Percentiles rank a stretch among this genome's conserved stretches.
These are phyloP conservation scores for Gasteruption jaculator DNA, from an alignment of 2,888 invertebrate genomes.

Conservation along the genomic window DNA sequence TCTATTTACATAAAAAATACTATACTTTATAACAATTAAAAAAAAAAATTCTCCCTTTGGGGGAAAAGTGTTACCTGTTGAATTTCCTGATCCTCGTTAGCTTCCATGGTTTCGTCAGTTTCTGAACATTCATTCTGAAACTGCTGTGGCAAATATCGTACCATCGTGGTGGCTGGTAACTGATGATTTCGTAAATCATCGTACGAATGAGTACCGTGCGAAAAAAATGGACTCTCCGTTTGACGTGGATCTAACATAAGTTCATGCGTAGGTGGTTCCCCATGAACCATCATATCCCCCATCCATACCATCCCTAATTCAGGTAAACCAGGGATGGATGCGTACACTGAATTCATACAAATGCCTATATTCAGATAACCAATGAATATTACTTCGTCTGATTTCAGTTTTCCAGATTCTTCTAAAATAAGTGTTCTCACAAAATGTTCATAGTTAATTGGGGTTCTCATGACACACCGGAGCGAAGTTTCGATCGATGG, in stretches of 20 bases:
- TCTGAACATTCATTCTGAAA: slow-evolving; percentile 47
- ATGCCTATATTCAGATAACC: slow-evolving; percentile 32
- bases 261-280: slow-evolving; percentile 44
- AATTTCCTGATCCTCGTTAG: slow-evolving; percentile 42
- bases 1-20: background rate
- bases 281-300: slow-evolving; percentile 55
- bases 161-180: slow-evolving; percentile 45
- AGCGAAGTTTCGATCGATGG: no score
- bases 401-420: no score
- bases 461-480: no score
- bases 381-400: slow-evolving; percentile 24
- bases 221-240: slow-evolving; percentile 44
- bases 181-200: slow-evolving; percentile 48
- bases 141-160: slow-evolving; percentile 45
- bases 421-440: slow-evolving; percentile 6
- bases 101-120: slow-evolving; percentile 47
- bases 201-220: slow-evolving; percentile 43
- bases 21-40: slow-evolving; percentile 1
- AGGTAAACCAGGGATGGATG: slow-evolving; percentile 56
- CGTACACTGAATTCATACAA: slow-evolving; percentile 46
- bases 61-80: slow-evolving; percentile 46
- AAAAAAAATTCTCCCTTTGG: background rate
- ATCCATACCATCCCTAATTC: slow-evolving; percentile 68
- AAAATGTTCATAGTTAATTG: no score
- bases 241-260: slow-evolving; percentile 48